phyloP scores from a whole-genome alignment of 2,797 vertebrate species.

The Distichodus sexfasciatus region DNA sequence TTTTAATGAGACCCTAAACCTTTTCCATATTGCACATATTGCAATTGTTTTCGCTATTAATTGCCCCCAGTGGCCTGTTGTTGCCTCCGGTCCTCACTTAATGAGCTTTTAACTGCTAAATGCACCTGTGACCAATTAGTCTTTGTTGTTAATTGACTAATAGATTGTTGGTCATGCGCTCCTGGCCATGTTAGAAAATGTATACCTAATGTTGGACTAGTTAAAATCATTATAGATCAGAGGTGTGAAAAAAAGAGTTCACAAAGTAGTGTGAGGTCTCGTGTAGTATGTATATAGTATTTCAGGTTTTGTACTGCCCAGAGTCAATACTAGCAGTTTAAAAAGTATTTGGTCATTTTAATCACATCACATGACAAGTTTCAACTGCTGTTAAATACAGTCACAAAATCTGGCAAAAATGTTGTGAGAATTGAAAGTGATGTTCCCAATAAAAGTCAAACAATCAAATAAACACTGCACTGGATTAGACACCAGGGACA shows the following conservation, averaged over 20 bases:
- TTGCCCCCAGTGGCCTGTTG: conserved; percentile 1
- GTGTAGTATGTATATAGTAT: not conserved
- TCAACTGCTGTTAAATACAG: no score
- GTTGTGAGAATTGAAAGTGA: no score
- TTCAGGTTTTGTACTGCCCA: not conserved
- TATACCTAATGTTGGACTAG: not conserved
- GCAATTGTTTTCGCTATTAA: conserved; percentile 9
- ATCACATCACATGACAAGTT: no score
- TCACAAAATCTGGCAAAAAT: no score
- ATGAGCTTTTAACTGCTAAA: conserved; percentile 26
- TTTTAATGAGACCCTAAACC: conserved; percentile 2
- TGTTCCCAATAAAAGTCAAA: not conserved
- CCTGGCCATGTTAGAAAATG: conserved; percentile 16
- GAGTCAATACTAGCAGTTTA: not conserved
- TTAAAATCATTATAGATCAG: not conserved
- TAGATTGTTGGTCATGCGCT: conserved; percentile 8
- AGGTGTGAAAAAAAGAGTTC: not conserved
- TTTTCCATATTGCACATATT: not conserved
- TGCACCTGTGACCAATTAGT: conserved; percentile 28
- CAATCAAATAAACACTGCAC: not conserved
- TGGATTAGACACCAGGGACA: no score
- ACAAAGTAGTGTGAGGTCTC: conserved; percentile 4
- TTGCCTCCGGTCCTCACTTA: conserved; percentile 8
- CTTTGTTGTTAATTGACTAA: conserved; percentile 31
- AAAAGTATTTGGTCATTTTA: no score